Evolutionary conservation across 2,888 invertebrate species (phyloP).

Genomic region (Drosophila tanythrix): DNA sequence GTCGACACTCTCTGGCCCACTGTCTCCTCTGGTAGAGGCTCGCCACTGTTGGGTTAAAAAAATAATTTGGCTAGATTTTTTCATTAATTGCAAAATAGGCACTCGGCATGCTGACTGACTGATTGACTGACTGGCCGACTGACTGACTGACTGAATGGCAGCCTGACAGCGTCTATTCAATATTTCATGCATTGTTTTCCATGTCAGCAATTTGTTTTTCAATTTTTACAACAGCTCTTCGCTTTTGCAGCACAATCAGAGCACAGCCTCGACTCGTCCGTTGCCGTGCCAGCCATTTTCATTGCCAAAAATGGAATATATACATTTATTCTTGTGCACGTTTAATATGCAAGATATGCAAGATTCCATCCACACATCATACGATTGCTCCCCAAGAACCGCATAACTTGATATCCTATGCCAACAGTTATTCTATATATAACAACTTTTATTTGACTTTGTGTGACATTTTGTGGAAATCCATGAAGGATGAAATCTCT

Average conservation of each 20-base stretch:
- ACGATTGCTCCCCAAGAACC: not conserved
- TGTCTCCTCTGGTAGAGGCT: slow-evolving; percentile 22
- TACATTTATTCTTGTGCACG: slow-evolving; percentile 18
- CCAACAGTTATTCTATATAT: no score
- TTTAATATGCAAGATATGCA: slow-evolving; percentile 22
- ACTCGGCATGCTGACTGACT: slow-evolving; percentile 28
- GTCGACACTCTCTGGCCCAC: slow-evolving; percentile 2
- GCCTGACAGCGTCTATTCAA: slow-evolving; percentile 52
- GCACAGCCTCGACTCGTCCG: slow-evolving; percentile 7
- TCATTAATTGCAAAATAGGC: slow-evolving; percentile 75
- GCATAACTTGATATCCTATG: slow-evolving; percentile 13
- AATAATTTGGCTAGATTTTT: slow-evolving; percentile 66
- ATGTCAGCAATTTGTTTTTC: slow-evolving; percentile 58
- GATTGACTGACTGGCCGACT: slow-evolving; percentile 19
- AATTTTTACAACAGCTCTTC: slow-evolving; percentile 31
- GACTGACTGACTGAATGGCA: slow-evolving; percentile 11
- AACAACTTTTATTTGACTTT: not conserved
- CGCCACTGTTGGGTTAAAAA: slow-evolving; percentile 60
- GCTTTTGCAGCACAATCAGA: slow-evolving; percentile 14
- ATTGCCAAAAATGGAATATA: slow-evolving; percentile 47
- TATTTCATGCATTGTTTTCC: slow-evolving; percentile 66
- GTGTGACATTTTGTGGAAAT: not conserved
- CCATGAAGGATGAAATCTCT: not conserved
- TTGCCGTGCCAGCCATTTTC: slow-evolving; percentile 26
- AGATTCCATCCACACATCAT: slow-evolving; percentile 17